phyloP scores from a whole-genome alignment of 2,888 invertebrate genomes.

The Stictocephala bisonia region DNA sequence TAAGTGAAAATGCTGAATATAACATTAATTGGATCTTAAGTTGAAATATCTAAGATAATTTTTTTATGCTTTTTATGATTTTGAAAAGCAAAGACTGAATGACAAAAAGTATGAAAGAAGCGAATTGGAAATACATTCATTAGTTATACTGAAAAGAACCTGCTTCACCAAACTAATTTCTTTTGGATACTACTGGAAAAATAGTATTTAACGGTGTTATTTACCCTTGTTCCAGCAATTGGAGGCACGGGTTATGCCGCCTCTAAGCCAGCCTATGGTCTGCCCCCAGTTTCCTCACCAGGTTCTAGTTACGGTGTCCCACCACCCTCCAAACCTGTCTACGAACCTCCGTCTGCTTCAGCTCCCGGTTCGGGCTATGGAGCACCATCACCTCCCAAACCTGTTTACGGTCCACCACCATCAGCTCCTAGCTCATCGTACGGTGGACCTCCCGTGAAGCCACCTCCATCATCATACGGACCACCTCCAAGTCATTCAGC shows the following conservation, averaged over 20 bases:
- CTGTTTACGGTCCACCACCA: background rate
- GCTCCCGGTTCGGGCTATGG: slow-evolving; percentile 60
- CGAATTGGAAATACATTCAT: too few relatives aligned
- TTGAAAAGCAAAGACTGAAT: too few relatives aligned
- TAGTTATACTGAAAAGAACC: too few relatives aligned
- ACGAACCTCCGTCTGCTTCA: slow-evolving; percentile 42
- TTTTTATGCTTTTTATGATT: too few relatives aligned
- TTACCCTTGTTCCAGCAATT: background rate
- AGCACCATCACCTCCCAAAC: slow-evolving; percentile 39
- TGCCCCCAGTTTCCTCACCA: slow-evolving; percentile 16
- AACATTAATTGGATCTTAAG: too few relatives aligned
- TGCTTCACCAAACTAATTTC: too few relatives aligned
- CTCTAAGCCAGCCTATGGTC: slow-evolving; percentile 30
- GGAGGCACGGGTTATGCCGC: background rate
- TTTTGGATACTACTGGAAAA: too few relatives aligned
- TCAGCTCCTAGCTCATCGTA: slow-evolving; percentile 5
- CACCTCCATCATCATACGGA: background rate
- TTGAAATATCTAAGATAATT: too few relatives aligned
- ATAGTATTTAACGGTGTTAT: too few relatives aligned
- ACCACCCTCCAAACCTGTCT: slow-evolving; percentile 24
- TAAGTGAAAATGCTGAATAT: too few relatives aligned
- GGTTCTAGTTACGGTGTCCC: slow-evolving; percentile 18
- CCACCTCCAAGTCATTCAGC: slow-evolving; percentile 24
- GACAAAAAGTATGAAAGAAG: too few relatives aligned
- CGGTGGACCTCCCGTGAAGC: slow-evolving; percentile 44